Percentiles rank a stretch among this genome's conserved stretches.
These are phyloP conservation scores for Zaprionus ornatus DNA, from an alignment of 1,140 invertebrate genomes.

Conservation along the genomic window DNA sequence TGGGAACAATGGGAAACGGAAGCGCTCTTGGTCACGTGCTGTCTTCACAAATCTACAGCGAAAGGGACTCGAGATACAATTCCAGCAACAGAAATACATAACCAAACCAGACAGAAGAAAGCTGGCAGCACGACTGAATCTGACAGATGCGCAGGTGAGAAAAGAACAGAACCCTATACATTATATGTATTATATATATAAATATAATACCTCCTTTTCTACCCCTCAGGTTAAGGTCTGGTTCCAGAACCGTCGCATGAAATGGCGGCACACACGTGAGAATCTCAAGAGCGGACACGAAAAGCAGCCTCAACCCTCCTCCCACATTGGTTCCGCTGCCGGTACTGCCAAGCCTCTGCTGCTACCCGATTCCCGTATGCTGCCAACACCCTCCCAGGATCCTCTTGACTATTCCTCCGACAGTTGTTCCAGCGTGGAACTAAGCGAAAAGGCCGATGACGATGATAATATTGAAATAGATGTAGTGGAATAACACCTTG, in stretches of 20 bases:
- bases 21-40: conserved; percentile 96
- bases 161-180: not conserved
- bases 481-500: conserved; percentile 77
- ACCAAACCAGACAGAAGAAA: conserved; percentile 98
- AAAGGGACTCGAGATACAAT: conserved; percentile 96
- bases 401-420: conserved; percentile 63
- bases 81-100: conserved; percentile 98
- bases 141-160: conserved; percentile 96
- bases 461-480: conserved; percentile 84
- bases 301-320: conserved; percentile 48
- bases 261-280: conserved; percentile 94
- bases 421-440: conserved; percentile 55
- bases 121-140: conserved; percentile 95
- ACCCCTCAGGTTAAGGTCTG: conserved; percentile 92
- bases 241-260: conserved; percentile 97
- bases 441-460: conserved; percentile 57
- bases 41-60: conserved; percentile 97
- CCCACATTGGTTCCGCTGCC: conserved; percentile 22
- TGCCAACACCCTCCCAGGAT: conserved; percentile 4
- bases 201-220: not conserved
- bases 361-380: not conserved
- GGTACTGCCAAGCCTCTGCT: conserved; percentile 14
- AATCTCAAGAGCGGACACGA: conserved; percentile 84
- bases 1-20: conserved; percentile 87
- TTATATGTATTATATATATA: not conserved